These are phyloP conservation scores for Adrianichthys oophorus DNA, from an alignment of 2,797 vertebrate genomes.

Conservation along the genomic window DNA sequence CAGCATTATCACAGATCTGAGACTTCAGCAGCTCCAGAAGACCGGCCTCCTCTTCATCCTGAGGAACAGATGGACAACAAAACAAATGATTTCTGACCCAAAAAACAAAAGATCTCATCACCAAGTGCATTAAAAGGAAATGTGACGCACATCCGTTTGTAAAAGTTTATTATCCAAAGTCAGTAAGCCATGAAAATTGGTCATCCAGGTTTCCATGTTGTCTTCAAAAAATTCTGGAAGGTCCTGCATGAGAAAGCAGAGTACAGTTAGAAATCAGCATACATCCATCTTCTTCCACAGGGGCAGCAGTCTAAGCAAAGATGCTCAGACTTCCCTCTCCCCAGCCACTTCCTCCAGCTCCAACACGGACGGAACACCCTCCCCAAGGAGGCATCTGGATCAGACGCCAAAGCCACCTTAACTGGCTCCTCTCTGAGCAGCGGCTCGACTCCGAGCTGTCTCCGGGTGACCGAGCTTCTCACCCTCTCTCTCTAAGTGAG, in stretches of 20 bases:
- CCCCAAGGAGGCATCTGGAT: too few species aligned
- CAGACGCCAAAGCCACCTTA: too few species aligned
- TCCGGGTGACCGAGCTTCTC: too few species aligned
- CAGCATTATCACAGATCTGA: slow-evolving; percentile 98
- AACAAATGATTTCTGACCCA: not conserved
- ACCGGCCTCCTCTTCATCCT: slow-evolving; percentile 99
- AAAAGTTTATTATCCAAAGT: slow-evolving; percentile 98
- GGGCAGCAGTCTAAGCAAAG: too few species aligned
- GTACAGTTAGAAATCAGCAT: not conserved
- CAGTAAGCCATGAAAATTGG: slow-evolving; percentile 93
- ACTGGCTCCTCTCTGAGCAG: too few species aligned
- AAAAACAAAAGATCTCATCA: not conserved
- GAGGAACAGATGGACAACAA: not conserved
- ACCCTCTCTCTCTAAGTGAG: too few species aligned
- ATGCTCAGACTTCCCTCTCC: too few species aligned
- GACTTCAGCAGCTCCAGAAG: slow-evolving; percentile 96
- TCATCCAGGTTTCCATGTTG: slow-evolving; percentile 99
- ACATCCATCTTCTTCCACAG: too few species aligned
- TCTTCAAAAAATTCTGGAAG: slow-evolving; percentile 99
- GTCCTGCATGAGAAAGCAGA: slow-evolving; percentile 77
- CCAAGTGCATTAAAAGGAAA: not conserved
- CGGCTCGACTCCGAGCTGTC: too few species aligned
- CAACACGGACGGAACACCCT: too few species aligned
- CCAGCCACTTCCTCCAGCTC: too few species aligned
- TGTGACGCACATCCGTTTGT: slow-evolving; percentile 90